phyloP scores from a whole-genome alignment of 2,113 vertebrate species.

The Canis aureus region DNA sequence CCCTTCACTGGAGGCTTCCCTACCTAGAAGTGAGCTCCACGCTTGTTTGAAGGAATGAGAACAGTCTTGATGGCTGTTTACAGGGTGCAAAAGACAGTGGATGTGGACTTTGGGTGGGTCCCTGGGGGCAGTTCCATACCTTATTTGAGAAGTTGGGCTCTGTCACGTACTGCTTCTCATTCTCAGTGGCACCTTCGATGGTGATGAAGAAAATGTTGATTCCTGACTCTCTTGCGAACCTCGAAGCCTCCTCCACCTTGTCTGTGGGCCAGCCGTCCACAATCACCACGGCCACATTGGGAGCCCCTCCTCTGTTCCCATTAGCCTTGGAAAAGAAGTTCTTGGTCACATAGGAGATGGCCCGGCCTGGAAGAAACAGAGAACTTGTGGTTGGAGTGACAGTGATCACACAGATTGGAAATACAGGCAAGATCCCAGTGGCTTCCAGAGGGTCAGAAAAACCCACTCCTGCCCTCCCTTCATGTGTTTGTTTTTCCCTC shows the following conservation, averaged over 20 bases:
- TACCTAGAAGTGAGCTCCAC: neutral
- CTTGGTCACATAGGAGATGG: conserved; percentile 95
- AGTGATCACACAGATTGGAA: neutral
- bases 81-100: neutral
- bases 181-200: conserved; percentile 94
- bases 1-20: neutral
- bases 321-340: conserved; percentile 95
- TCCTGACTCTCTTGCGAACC: conserved; percentile 96
- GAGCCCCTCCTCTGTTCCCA: conserved; percentile 94
- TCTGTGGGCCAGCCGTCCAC: conserved; percentile 99
- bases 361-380: conserved; percentile 90
- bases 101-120: accelerated
- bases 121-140: conserved; percentile 85
- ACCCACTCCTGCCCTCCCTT: neutral
- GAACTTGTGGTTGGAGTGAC: neutral
- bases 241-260: conserved; percentile 95
- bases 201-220: conserved; percentile 99
- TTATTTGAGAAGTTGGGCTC: conserved; percentile 98
- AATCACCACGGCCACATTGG: conserved; percentile 95
- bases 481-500: neutral
- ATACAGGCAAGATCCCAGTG: neutral
- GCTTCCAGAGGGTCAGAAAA: neutral
- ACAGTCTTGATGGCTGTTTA: accelerated
- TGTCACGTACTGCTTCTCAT: conserved; percentile 92
- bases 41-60: neutral